Evolutionary conservation across 1,140 invertebrate genomes (phyloP), one percentile per base, ranked within the genome.

Genomic region (Solen grandis): DNA sequence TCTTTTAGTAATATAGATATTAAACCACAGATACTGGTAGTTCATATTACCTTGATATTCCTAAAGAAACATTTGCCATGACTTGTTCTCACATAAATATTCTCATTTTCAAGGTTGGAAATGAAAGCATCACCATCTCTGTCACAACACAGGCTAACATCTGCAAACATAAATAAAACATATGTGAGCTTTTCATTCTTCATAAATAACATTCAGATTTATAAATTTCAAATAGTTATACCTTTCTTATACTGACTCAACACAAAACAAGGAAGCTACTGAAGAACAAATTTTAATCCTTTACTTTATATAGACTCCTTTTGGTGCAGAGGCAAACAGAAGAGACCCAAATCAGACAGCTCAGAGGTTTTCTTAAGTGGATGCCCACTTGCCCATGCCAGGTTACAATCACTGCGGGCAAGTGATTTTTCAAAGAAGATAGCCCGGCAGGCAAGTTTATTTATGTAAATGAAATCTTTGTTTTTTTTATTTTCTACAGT

Each of bases 21-120:
- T n/a, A n/a, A n/a, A n/a, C n/a, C n/a, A n/a, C n/a, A n/a, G n/a
- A n/a, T n/a, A n/a, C n/a, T n/a, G n/a, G n/a, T n/a, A n/a, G n/a
- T n/a, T n/a, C n/a, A n/a, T n/a, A 73, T 22, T 59, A 74, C 70
- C 70, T 74, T 74, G 13, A 74, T 74, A 29, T 35, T 74, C 62
- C 50, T 74, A 3, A 74, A 25, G 52, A 5, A 31, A 50, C 54
- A 60, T 14, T 74, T 50, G 29, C 70, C 70, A 10, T 50, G n/a
- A 5, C 62, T 35, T 29, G 70, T 74, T 5, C 38, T 27, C 3
- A 74, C 70, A 52, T 35, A 5, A 2, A 74, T 16, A 16, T 62
- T 41, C 14, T 74, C 55, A 50, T 33, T 35, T 25, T 74, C 70
- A 19, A 74, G 22, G 13, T 74, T 22, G 27, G 27, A 55, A 14